Conservation (phyloP, 37 sponge, comb jelly and placozoan genomes). For the Agelas oroides region DNA sequence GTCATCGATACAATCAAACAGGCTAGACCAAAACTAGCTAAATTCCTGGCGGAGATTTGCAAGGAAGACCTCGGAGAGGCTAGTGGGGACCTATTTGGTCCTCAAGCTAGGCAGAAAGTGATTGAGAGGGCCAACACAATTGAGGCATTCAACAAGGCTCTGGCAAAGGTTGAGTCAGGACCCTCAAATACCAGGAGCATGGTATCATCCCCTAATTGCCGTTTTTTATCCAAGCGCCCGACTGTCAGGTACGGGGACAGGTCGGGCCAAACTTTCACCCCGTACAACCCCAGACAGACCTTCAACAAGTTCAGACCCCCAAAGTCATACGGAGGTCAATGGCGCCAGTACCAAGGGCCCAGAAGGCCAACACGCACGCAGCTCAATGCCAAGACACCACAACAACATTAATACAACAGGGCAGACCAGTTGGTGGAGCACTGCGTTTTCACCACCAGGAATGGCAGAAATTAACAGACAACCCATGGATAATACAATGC, state of each 20-base stretch:
- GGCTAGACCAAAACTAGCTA: background rate
- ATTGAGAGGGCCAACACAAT: background rate
- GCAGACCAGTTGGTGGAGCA: no score
- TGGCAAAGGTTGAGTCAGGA: background rate
- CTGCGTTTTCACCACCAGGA: no score
- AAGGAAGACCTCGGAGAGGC: no score
- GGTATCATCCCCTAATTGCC: background rate
- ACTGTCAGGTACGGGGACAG: constrained; percentile 7
- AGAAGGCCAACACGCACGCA: background rate
- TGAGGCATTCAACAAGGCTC: constrained; percentile 6
- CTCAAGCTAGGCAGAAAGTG: background rate
- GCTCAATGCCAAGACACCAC: no score
- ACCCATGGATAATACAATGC: background rate
- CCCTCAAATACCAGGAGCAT: no score
- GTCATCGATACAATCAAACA: background rate
- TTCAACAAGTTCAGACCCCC: background rate
- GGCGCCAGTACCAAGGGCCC: background rate
- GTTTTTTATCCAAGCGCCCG: background rate
- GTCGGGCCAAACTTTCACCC: no score
- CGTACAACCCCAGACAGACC: background rate
- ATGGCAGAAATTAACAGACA: background rate
- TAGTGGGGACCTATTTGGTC: background rate
- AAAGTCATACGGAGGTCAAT: background rate
- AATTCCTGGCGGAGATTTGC: background rate
- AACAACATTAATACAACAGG: no score